Base-by-base conservation (phyloP, 2,888 invertebrate species). In the Lasioglossum villosulum region DNA sequence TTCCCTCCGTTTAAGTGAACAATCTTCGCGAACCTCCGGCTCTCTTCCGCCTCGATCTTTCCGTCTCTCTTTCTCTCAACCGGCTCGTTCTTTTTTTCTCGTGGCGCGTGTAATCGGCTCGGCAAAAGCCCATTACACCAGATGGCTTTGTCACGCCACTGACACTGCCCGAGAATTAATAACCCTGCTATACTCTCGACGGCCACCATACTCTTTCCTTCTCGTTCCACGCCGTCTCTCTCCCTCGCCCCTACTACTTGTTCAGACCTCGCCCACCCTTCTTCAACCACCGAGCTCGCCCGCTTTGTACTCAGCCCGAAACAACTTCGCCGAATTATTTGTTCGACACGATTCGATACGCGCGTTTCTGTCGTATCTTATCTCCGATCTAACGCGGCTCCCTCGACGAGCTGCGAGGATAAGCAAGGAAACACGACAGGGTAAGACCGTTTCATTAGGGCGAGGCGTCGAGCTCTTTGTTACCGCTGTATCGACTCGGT, bases 281-380 rank as follows among this genome's bases (percentile, higher is more conserved):
- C 19, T 78, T 59, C 79, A 12, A 68, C 66, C 37, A 27, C 16
- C 48, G 10, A 56, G 27, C 72, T 66, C 56, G 52, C n/a, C 48
- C 81, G 79, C 82, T 82, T 83, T 81, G 88, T 83, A 79, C 75
- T 79, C 71, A 79, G 39, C 82, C 48, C 84, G 81, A 87, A 87
- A 80, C 85, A 83, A 80, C 83, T 76, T 72, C 52, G 86, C 90
- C 89, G 88, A 91, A 90, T 91, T 89, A 91, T 91, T 90, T 90
- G 90, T 88, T 82, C 89, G 84, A 91, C 89, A 86, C 86, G 91
- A 91, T 87, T 91, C 88, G 90, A 89, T 90, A 89, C 90, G 90
- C 86, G 85, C 88, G 83, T 88, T 86, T 87, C 82, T 82, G 77
- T 84, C 88, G 83, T 88, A 89, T 90, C 90, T 91, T 90, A 91